These are phyloP conservation scores for Scaptomyza caliginosa DNA, from an alignment of 2,888 invertebrate species.

Conservation along the genomic window DNA sequence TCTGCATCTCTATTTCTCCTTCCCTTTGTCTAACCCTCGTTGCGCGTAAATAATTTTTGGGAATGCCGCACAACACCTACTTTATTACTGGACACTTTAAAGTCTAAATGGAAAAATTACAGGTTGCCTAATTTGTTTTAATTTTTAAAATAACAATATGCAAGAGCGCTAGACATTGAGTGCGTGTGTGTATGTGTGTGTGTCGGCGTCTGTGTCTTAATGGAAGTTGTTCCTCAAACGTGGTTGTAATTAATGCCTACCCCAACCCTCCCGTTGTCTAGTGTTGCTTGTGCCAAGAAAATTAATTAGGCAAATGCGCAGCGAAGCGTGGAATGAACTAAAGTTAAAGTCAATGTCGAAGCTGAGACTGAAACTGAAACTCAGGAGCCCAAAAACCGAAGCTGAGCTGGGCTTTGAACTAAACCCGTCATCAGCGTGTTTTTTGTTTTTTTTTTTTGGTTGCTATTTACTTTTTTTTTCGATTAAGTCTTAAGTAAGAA, in stretches of 20 bases:
- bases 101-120: conserved; percentile 78
- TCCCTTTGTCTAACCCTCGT: background rate
- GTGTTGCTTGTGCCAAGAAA: conserved; percentile 67
- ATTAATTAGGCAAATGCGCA: conserved; percentile 83
- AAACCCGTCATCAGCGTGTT: conserved; percentile 41
- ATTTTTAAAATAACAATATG: conserved; percentile 71
- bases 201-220: conserved; percentile 52
- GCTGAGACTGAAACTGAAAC: conserved; percentile 15
- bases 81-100: conserved; percentile 77
- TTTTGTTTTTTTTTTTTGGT: conserved; percentile 6
- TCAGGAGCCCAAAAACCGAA: conserved; percentile 23
- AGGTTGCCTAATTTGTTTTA: conserved; percentile 81
- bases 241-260: conserved; percentile 75
- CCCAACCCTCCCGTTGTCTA: conserved; percentile 9
- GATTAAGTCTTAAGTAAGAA: conserved; percentile 81
- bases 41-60: conserved; percentile 64
- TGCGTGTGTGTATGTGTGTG: conserved; percentile 38
- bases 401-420: conserved; percentile 46
- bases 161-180: conserved; percentile 52
- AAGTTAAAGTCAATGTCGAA: conserved; percentile 19
- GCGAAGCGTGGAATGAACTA: conserved; percentile 73
- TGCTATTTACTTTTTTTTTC: conserved; percentile 55
- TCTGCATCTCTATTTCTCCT: background rate
- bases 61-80: conserved; percentile 70
- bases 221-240: conserved; percentile 77